phyloP scores from a whole-genome alignment of 2,797 vertebrate genomes.

The Malacoraja senta region DNA sequence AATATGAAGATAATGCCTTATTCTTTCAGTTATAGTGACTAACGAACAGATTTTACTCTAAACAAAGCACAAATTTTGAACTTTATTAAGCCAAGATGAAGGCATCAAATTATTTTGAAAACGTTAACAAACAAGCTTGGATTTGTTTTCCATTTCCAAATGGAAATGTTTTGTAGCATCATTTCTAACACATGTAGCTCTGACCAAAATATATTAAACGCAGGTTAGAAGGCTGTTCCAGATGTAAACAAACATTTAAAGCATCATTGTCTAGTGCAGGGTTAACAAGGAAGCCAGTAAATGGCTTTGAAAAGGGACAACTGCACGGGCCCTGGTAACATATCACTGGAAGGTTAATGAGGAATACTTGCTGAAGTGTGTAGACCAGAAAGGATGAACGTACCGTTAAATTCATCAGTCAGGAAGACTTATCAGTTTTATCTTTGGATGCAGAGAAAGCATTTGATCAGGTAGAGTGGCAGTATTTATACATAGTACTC shows the following conservation, averaged over 20 bases:
- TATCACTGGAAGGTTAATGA: neutral
- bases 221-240: neutral
- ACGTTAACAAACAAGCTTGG: neutral
- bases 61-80: neutral
- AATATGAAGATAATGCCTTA: neutral
- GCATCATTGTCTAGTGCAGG: neutral
- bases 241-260: neutral
- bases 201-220: neutral
- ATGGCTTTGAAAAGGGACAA: neutral
- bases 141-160: neutral
- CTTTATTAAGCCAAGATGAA: neutral
- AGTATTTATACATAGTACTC: no score
- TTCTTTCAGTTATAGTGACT: neutral
- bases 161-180: neutral
- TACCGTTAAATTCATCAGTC: neutral
- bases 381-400: neutral
- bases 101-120: neutral
- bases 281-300: neutral
- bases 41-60: neutral
- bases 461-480: no score
- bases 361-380: neutral
- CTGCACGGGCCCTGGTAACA: neutral
- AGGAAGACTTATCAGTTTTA: no score
- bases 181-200: neutral
- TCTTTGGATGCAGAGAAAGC: no score